Evolutionary conservation across 2,888 invertebrate species (phyloP).

Genomic region (Seira musarum): DNA sequence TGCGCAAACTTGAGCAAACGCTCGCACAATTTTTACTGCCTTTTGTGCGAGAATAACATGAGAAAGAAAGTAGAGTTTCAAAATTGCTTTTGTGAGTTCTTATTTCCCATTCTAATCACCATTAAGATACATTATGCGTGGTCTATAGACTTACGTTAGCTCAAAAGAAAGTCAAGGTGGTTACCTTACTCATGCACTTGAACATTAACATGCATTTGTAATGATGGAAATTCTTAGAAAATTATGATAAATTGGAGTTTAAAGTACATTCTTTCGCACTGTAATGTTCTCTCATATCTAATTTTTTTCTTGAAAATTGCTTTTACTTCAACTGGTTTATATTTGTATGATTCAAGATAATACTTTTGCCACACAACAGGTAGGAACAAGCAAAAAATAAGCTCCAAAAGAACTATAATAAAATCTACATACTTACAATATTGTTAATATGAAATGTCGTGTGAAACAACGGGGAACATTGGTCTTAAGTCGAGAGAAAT

Average conservation of each 20-base stretch:
- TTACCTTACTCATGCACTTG: neutral
- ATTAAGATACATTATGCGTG: neutral
- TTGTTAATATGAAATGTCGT: no score
- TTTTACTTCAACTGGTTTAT: no score
- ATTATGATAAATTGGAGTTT: conserved; percentile 45
- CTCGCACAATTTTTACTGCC: conserved; percentile 6
- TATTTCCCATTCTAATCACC: neutral
- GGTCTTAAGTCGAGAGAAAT: no score
- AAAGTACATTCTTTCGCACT: neutral
- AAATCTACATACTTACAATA: no score
- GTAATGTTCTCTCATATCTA: neutral
- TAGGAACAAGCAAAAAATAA: no score
- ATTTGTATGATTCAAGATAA: no score
- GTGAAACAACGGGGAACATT: no score
- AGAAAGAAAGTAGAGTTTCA: neutral
- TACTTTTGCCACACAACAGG: neutral
- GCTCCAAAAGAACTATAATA: no score
- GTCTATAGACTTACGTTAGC: neutral
- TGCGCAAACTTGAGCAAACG: conserved; percentile 47
- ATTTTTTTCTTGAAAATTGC: no score
- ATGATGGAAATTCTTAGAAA: conserved; percentile 24
- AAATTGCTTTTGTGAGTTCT: neutral
- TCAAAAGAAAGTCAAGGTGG: neutral
- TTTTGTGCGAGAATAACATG: neutral
- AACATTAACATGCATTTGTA: conserved; percentile 17